Percentiles rank a stretch among this genome's conserved stretches.
Evolutionary conservation across 1,140 invertebrate species (phyloP).

Genomic region (Drosophila mojavensis): DNA sequence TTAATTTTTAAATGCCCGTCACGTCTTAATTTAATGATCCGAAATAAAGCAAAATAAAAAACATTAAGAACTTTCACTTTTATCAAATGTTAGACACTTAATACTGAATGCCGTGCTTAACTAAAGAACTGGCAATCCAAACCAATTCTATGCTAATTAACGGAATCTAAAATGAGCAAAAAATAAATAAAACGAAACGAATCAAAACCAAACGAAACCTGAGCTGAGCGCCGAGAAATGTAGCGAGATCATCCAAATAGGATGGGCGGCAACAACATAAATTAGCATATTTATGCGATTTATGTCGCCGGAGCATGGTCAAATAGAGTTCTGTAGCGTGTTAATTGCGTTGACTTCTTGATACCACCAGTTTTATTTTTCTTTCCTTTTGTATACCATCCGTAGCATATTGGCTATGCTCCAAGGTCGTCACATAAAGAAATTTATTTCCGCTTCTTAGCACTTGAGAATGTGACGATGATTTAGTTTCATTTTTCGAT

Average conservation of each 20-base stretch:
- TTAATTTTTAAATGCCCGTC: neutral
- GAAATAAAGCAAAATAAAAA: neutral
- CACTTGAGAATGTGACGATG: neutral
- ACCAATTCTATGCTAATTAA: conserved; percentile 44
- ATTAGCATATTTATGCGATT: conserved; percentile 69
- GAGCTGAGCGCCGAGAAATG: conserved; percentile 9
- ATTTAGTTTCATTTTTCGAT: neutral
- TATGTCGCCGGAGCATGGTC: conserved; percentile 51
- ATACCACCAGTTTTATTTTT: conserved; percentile 46
- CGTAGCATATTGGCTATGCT: conserved; percentile 12
- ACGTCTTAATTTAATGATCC: neutral
- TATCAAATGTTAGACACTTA: conserved; percentile 3
- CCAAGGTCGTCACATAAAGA: conserved; percentile 24
- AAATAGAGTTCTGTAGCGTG: conserved; percentile 47
- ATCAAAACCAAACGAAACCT: conserved; percentile 38
- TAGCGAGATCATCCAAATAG: conserved; percentile 11
- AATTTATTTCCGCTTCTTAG: conserved; percentile 37
- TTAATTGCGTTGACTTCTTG: conserved; percentile 47
- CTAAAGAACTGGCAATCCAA: conserved; percentile 11
- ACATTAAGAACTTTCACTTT: conserved; percentile 39
- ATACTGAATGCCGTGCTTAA: conserved; percentile 1
- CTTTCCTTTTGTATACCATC: neutral
- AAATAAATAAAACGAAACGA: conserved; percentile 37
- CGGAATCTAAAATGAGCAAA: conserved; percentile 37
- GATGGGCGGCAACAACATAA: conserved; percentile 42